Evolutionary conservation across 2,797 vertebrate genomes (phyloP), one percentile per base, ranked within the genome.

Genomic region (Mormyrus proboscirostris): DNA sequence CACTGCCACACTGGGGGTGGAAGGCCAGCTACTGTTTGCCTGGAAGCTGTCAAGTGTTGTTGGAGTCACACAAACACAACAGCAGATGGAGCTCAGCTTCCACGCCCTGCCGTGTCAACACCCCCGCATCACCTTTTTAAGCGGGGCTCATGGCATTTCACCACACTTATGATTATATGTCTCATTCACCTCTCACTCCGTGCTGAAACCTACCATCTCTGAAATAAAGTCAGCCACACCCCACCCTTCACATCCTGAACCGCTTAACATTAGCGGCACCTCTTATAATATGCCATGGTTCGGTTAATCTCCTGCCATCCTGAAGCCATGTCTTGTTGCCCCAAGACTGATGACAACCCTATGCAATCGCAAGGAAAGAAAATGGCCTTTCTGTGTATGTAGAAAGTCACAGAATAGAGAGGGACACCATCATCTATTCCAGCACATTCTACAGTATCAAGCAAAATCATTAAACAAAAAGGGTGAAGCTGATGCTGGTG

Each of bases 81-180:
- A 87, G 25, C 85, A 87, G 85, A 87, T 87, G 85, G 85, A 57
- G 85, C 53, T 57, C 53, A 59, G 85, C 85, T 55, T 59, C 51
- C 19, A 38, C 16, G 14, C 29, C 12, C 25, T 33, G 9, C 53
- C 85, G 2, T n/a, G 22, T 29, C 12, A 14, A 86, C 85, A 41
- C 53, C 29, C 85, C 85, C 14, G 14, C 33, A 0, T 59, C 29
- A 87, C 49, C 53, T 55, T 59, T 29, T 49, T 57, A 55, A 33
- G 85, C 29, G 6, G 14, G 51, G 85, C 85, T 51, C 85, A 12
- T 16, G 12, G 3, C 47, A 29, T 50, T 55, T 41, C 10, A 33
- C 57, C 50, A 57, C 85, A 59, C 85, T 55, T 57, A 86, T 85
- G 47, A 12, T 49, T 55, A 51, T 29, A 41, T 6, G 29, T 57